These are phyloP conservation scores for Lasiurus borealis DNA, from an alignment of 2,113 vertebrate genomes.

Conservation along the genomic window DNA sequence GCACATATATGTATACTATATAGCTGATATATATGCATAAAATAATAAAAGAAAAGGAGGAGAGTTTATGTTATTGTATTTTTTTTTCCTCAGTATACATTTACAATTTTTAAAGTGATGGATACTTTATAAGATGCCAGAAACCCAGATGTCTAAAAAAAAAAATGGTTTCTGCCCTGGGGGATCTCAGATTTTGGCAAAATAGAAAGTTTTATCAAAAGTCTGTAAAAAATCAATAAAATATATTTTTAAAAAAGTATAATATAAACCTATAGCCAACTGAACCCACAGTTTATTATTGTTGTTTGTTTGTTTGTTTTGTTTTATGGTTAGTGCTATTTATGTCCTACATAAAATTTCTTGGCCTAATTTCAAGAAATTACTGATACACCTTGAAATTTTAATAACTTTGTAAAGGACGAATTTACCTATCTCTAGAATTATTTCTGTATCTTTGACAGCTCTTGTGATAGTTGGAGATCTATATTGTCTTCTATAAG, in stretches of 20 bases:
- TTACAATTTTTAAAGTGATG: not conserved
- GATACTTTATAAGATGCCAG: not conserved
- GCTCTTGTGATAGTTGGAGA: not conserved
- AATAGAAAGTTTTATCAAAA: slow-evolving; percentile 21
- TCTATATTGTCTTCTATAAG: not conserved
- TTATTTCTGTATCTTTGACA: slow-evolving; percentile 5
- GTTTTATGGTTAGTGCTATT: not conserved
- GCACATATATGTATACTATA: not conserved
- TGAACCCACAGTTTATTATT: not conserved
- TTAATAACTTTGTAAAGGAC: slow-evolving; percentile 68
- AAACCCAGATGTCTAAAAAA: not conserved
- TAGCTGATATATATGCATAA: not conserved
- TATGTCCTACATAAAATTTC: not conserved
- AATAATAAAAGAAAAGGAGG: not conserved
- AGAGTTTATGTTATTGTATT: not conserved
- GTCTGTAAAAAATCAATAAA: too few relatives aligned
- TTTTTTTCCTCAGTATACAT: not conserved
- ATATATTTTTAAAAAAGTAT: not conserved
- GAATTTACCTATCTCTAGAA: slow-evolving; percentile 45
- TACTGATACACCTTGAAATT: not conserved
- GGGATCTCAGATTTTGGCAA: not conserved
- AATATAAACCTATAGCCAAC: not conserved
- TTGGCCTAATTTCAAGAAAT: not conserved
- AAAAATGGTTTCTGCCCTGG: not conserved
- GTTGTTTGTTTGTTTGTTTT: not conserved